phyloP scores from a whole-genome alignment of 2,797 vertebrate genomes.

The Melanogrammus aeglefinus region DNA sequence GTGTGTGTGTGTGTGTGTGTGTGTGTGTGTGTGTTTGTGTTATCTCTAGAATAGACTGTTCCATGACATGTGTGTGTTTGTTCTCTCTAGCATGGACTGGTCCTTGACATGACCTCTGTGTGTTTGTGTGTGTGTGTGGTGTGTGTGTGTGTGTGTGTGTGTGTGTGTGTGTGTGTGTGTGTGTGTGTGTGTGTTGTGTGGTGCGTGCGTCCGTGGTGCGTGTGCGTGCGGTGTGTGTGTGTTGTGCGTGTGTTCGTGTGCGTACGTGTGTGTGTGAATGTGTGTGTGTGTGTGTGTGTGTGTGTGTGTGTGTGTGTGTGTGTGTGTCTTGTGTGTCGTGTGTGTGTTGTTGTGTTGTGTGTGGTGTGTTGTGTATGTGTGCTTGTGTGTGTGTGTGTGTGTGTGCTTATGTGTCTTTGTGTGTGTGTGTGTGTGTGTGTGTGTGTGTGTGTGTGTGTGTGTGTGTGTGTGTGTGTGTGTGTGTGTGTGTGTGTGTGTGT shows the following conservation, averaged over 20 bases:
- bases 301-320: too few species aligned
- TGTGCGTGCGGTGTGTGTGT: conserved; percentile 1
- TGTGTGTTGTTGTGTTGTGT: conserved; percentile 14
- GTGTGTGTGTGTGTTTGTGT: not conserved
- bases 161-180: not conserved
- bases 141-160: too few species aligned
- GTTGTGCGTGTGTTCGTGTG: too few species aligned
- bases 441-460: too few species aligned
- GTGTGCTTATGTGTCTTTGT: conserved; percentile 5
- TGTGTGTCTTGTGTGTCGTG: too few species aligned
- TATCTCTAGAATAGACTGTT: conserved; percentile 73
- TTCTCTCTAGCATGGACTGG: conserved; percentile 81
- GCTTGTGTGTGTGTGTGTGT: not conserved
- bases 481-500: too few species aligned
- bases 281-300: too few species aligned
- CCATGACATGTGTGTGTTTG: not conserved
- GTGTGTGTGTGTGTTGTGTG: conserved; percentile 36
- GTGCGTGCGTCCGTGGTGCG: conserved; percentile 39
- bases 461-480: not conserved
- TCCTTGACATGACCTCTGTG: conserved; percentile 74
- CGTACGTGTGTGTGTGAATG: conserved; percentile 32
- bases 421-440: conserved; percentile 6
- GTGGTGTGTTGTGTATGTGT: too few species aligned
- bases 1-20: not conserved
- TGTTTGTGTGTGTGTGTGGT: not conserved